Base-by-base conservation (phyloP, 2,888 invertebrate genomes). In the Cataglyphis rosenhaueri region DNA sequence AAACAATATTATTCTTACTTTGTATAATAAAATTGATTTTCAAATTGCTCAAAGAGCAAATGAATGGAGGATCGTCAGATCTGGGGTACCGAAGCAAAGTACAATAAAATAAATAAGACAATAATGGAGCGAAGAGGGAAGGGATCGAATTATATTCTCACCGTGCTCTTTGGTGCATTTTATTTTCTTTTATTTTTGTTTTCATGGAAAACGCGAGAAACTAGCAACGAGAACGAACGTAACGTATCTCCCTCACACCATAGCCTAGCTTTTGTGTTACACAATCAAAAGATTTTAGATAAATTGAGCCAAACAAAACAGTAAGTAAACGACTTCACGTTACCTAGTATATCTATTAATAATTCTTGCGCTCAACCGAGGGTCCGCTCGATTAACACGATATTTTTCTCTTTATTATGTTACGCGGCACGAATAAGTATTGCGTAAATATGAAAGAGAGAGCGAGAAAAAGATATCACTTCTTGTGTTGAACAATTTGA, bases 231-330 rank as follows among this genome's bases (percentile, higher is more conserved):
- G 89, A 89, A 91, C 89, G 88, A 92, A 91, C 88, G 89, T 90
- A 90, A 90, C 84, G 88, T 89, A 91, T 89, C 83, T 89, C 84
- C 89, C 88, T 88, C 88, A 91, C 87, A 91, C 87, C 84, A 91
- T 90, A 92, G 89, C 87, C 61, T 88, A 94, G 92, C 92, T 93
- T 93, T 92, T 93, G 92, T 93, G 92, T 94, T 90, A 92, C 91
- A 92, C 89, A 55, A 76, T 76, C 52, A 86, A 92, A 91, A 89
- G 88, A 93, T 91, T 92, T 87, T 92, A 93, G 91, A 92, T 92
- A 93, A 93, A 91, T 94, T 91, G 92, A 92, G 91, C 92, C 91
- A 90, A 92, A 89, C 91, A 93, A 52, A 52, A 94, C 94, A 94
- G 94, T 94, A 94, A 94, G 94, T 94, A 94, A 94, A 93, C 59